Percentiles rank a stretch among this genome's conserved stretches.
Evolutionary conservation across 2,888 invertebrate genomes (phyloP).

Genomic region (Stenchaetothrips biformis): DNA sequence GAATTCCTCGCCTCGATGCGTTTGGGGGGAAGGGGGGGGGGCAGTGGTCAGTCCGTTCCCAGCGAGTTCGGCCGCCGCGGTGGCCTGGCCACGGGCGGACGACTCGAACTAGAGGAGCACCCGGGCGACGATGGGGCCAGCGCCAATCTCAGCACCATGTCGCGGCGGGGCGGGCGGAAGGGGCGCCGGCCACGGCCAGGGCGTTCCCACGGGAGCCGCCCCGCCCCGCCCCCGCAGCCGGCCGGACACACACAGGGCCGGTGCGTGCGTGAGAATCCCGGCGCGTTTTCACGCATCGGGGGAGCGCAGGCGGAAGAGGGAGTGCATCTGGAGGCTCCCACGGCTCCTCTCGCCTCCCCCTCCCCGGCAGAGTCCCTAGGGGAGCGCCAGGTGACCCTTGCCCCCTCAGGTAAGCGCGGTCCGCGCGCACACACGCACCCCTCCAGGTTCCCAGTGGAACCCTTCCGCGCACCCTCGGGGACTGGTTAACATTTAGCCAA

Average conservation of each 20-base stretch:
- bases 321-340: neutral
- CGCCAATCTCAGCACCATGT: too few species aligned
- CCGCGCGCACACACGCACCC: neutral
- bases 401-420: neutral
- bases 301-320: slow-evolving; percentile 12
- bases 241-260: neutral
- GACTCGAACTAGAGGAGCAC: too few species aligned
- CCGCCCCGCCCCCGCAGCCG: neutral
- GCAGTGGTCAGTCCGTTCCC: slow-evolving; percentile 16
- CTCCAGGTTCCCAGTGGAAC: neutral
- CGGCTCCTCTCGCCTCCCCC: too few species aligned
- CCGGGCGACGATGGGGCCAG: too few species aligned
- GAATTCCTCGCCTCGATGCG: neutral
- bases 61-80: slow-evolving; percentile 1
- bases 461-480: neutral
- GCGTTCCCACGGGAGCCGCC: neutral
- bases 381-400: neutral
- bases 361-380: too few species aligned
- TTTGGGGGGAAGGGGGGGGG: neutral
- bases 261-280: slow-evolving; percentile 1
- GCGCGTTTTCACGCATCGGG: slow-evolving; percentile 16
- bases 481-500: too few species aligned
- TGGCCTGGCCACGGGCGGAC: too few species aligned
- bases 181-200: neutral
- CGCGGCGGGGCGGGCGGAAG: too few species aligned